Conservation (phyloP, 2,888 invertebrate species). For the Pachydiplax longipennis region DNA sequence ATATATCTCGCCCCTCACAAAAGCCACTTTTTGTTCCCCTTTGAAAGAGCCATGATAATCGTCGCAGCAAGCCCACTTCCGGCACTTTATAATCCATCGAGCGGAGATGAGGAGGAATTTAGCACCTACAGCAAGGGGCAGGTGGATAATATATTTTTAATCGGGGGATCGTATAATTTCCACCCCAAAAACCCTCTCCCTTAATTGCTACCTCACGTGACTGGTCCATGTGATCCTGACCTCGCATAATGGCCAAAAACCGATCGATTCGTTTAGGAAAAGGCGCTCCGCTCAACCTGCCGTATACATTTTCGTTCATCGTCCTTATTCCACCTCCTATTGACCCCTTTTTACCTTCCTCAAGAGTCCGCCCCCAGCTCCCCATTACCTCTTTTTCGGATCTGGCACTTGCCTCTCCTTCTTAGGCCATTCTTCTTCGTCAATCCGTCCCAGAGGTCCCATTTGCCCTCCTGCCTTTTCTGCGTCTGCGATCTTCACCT, state of each 20-base stretch:
- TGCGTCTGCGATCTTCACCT: neutral
- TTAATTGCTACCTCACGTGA: neutral
- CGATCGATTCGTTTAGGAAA: neutral
- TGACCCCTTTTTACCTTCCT: neutral
- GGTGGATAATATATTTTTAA: neutral
- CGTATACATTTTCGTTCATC: neutral
- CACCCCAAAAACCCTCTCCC: neutral
- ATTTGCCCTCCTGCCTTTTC: neutral
- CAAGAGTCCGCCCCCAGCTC: neutral
- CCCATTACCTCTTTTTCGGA: neutral
- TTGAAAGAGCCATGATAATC: neutral
- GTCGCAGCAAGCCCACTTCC: neutral
- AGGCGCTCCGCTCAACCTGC: neutral
- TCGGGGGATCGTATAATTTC: neutral
- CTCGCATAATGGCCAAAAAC: slow-evolving; percentile 15
- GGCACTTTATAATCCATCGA: neutral
- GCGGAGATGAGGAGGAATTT: neutral
- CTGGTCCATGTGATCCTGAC: slow-evolving; percentile 19
- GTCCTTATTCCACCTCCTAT: neutral
- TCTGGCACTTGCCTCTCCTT: neutral
- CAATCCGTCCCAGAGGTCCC: neutral
- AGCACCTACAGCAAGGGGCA: neutral
- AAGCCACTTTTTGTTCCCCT: neutral
- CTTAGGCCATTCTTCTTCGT: slow-evolving; percentile 24
- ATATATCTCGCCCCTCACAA: neutral